These are phyloP conservation scores for Cliona cf. orientalis DNA, from an alignment of 37 sponge, comb jelly and placozoan genomes.

Conservation along the genomic window DNA sequence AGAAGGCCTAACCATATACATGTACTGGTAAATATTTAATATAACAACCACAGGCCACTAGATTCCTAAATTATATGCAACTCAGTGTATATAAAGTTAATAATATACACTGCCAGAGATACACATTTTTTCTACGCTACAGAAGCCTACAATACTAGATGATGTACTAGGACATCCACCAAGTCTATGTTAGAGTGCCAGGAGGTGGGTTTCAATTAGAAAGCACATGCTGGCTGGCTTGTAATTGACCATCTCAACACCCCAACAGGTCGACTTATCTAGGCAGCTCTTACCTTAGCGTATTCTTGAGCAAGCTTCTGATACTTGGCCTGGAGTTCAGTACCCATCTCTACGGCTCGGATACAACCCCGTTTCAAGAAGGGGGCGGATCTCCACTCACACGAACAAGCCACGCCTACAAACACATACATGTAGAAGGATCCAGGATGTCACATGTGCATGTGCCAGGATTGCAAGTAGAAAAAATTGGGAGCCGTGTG, in stretches of 20 bases:
- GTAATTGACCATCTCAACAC: neutral
- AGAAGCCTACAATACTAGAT: neutral
- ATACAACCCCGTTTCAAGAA: neutral
- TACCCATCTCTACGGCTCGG: slow-evolving; percentile 40
- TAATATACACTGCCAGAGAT: no score
- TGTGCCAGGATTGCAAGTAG: neutral
- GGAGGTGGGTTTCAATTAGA: slow-evolving; percentile 28
- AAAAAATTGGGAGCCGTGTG: neutral
- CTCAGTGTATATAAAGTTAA: neutral
- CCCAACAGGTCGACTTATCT: neutral
- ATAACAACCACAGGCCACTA: no score
- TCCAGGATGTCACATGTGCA: no score
- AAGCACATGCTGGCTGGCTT: neutral
- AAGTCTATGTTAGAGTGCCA: neutral
- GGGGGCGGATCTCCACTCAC: neutral
- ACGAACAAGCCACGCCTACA: neutral
- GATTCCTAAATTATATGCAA: no score
- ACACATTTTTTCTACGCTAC: no score
- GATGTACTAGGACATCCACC: neutral
- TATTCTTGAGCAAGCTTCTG: slow-evolving; percentile 88
- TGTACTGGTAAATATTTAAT: no score
- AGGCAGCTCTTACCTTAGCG: slow-evolving; percentile 68
- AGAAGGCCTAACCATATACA: no score
- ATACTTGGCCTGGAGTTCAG: slow-evolving; percentile 85
- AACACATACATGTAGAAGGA: no score